Evolutionary conservation across 1,140 invertebrate species (phyloP).

Genomic region (Pteromalus puparum): DNA sequence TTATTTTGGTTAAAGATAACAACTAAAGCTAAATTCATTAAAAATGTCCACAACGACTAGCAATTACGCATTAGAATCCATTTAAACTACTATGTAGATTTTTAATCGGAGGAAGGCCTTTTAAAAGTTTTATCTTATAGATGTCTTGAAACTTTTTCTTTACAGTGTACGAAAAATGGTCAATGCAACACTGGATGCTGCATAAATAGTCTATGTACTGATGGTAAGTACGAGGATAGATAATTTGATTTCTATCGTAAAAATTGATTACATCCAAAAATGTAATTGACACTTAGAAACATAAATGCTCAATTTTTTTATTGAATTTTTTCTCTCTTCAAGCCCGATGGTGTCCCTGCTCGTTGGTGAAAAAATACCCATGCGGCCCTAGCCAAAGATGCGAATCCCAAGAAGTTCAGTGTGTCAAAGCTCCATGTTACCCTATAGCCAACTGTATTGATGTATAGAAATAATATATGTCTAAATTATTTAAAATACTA

Average conservation of each 20-base stretch:
- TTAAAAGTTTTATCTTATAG: no score
- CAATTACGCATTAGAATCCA: no score
- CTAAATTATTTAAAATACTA: no score
- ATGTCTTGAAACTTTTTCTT: neutral
- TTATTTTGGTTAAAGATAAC: no score
- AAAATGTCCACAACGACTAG: no score
- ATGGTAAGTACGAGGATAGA: neutral
- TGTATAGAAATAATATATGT: no score
- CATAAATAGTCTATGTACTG: neutral
- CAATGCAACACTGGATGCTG: neutral
- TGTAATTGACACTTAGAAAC: no score
- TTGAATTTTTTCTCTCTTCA: neutral
- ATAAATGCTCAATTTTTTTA: neutral
- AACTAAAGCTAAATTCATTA: no score
- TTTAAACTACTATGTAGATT: neutral
- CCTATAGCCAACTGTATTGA: neutral
- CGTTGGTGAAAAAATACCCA: no score
- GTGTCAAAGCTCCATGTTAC: constrained; percentile 14
- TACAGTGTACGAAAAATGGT: neutral
- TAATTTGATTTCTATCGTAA: no score
- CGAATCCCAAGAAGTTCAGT: neutral
- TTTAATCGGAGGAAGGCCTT: neutral
- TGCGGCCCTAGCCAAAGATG: neutral
- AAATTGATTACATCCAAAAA: no score
- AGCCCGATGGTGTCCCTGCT: neutral